Percentiles rank a stretch among this genome's conserved stretches.
phyloP scores from a whole-genome alignment of 2,113 vertebrate genomes.

The Peucedramus taeniatus region DNA sequence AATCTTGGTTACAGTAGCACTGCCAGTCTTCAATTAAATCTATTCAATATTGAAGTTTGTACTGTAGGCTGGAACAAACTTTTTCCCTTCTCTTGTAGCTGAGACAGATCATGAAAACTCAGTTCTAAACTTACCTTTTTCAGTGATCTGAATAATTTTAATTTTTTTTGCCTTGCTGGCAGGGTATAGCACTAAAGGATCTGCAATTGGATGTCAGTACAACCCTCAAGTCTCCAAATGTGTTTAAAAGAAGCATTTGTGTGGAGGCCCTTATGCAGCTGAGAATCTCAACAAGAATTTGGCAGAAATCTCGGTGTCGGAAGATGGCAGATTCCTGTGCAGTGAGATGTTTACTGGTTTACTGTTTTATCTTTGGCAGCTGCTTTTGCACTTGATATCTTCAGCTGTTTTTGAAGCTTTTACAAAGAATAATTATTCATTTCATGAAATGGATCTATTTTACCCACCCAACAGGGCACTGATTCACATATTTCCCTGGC shows the following conservation, averaged over 20 bases:
- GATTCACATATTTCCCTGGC: conserved; percentile 18
- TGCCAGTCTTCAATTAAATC: neutral
- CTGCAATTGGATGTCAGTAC: conserved; percentile 51
- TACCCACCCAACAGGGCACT: neutral
- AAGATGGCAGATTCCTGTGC: conserved; percentile 82
- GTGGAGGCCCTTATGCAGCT: conserved; percentile 50
- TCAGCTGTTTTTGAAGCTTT: conserved; percentile 61
- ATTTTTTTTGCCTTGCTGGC: conserved; percentile 47
- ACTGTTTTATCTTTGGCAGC: conserved; percentile 65
- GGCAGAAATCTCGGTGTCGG: conserved; percentile 52
- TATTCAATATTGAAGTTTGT: neutral
- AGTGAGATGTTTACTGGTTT: conserved; percentile 70
- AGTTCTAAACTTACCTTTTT: neutral
- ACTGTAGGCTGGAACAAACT: neutral
- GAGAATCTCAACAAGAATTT: conserved; percentile 69
- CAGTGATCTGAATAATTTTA: conserved; percentile 44
- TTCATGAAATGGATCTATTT: conserved; percentile 24
- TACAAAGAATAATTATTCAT: conserved; percentile 57
- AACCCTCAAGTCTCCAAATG: conserved; percentile 33
- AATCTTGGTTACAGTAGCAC: neutral
- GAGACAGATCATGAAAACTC: neutral
- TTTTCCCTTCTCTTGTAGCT: neutral
- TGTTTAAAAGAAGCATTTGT: conserved; percentile 60
- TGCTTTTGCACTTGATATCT: conserved; percentile 47
- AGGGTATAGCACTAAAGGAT: conserved; percentile 6